Evolutionary conservation across 2,113 vertebrate genomes (phyloP).

Genomic region (Himantopus leucocephalus): DNA sequence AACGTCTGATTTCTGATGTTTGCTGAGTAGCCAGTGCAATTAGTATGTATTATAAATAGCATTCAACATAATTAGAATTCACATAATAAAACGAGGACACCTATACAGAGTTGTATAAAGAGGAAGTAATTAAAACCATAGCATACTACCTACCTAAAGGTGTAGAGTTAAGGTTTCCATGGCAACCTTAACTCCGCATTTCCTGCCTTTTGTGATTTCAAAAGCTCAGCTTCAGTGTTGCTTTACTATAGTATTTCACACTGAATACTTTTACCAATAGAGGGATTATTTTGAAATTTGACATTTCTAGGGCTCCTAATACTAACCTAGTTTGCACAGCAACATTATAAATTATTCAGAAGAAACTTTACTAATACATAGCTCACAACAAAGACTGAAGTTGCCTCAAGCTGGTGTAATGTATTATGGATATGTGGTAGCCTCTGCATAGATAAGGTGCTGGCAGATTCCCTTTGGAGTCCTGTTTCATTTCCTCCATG

Average conservation of each 20-base stretch:
- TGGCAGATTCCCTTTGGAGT: not conserved
- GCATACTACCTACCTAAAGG: not conserved
- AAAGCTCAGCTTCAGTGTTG: not conserved
- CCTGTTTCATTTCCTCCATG: not conserved
- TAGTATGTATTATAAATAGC: not conserved
- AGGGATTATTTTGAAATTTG: slow-evolving; percentile 32
- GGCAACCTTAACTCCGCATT: slow-evolving; percentile 34
- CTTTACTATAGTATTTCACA: slow-evolving; percentile 18
- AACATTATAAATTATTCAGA: slow-evolving; percentile 46
- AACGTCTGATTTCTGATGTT: not conserved
- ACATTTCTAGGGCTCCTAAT: slow-evolving; percentile 29
- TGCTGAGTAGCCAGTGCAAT: not conserved
- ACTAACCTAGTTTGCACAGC: slow-evolving; percentile 5
- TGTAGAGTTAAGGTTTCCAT: slow-evolving; percentile 37
- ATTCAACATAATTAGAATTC: not conserved
- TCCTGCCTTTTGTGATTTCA: slow-evolving; percentile 17
- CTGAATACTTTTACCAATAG: not conserved
- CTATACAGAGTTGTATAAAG: not conserved
- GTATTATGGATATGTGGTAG: not conserved
- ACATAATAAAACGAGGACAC: not conserved
- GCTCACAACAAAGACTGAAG: not conserved
- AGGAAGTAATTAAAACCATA: slow-evolving; percentile 21
- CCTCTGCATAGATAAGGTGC: not conserved
- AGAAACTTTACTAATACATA: not conserved
- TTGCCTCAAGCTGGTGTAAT: not conserved